A percentile compares a stretch with the other conserved stretches of the same genome.
Evolutionary conservation across 2,113 vertebrate species (phyloP).

Genomic region (Menidia beryllina): DNA sequence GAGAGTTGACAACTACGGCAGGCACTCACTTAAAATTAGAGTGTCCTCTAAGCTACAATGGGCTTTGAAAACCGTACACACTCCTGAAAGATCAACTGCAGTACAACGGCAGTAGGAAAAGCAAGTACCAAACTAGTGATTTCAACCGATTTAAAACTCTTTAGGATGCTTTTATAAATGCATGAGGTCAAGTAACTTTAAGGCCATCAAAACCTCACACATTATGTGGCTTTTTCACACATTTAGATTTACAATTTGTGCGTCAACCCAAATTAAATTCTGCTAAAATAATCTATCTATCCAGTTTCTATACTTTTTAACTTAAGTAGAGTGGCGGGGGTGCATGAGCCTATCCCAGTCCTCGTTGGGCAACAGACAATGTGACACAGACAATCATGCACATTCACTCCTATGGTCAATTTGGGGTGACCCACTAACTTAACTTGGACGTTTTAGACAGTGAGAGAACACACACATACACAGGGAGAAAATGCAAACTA

Average conservation of each 20-base stretch:
- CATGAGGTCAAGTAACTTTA: slow-evolving; percentile 9
- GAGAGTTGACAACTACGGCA: slow-evolving; percentile 47
- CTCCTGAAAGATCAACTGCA: slow-evolving; percentile 26
- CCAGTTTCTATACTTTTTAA: too few species aligned
- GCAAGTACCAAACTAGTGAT: slow-evolving; percentile 10
- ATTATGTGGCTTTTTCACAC: not conserved
- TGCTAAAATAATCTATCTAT: slow-evolving; percentile 25
- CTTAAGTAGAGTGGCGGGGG: too few species aligned
- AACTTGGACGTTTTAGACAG: too few species aligned
- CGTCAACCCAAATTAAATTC: not conserved
- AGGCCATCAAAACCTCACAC: slow-evolving; percentile 3
- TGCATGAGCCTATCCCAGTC: too few species aligned
- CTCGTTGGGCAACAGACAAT: too few species aligned
- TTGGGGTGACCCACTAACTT: too few species aligned
- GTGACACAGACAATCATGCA: too few species aligned
- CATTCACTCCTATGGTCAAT: too few species aligned
- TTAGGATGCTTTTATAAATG: slow-evolving; percentile 15
- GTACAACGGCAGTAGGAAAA: slow-evolving; percentile 4
- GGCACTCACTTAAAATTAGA: slow-evolving; percentile 49
- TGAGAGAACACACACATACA: too few species aligned
- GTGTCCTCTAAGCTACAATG: slow-evolving; percentile 42
- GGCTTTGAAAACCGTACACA: slow-evolving; percentile 20
- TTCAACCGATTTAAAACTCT: slow-evolving; percentile 22
- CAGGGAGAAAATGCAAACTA: too few species aligned
- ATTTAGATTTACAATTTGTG: slow-evolving; percentile 16